These are phyloP conservation scores for Tiliqua scincoides DNA, from an alignment of 2,113 vertebrate species.

Conservation along the genomic window DNA sequence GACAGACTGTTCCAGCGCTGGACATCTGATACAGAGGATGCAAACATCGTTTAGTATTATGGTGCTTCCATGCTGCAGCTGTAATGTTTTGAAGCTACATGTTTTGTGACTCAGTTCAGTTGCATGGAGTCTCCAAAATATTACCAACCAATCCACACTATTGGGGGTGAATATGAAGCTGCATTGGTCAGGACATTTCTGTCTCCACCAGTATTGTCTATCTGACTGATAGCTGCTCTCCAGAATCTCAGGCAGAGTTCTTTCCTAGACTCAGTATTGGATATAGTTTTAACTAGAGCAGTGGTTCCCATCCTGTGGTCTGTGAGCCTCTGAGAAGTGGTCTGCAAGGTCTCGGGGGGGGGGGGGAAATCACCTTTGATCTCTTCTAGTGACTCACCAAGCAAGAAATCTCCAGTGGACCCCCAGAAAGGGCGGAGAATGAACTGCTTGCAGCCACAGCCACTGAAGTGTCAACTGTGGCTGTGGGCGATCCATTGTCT, in stretches of 20 bases:
- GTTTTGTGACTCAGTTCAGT: neutral
- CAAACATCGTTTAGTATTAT: neutral
- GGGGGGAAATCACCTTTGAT: too few relatives aligned
- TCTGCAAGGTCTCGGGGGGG: too few relatives aligned
- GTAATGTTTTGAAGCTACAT: neutral
- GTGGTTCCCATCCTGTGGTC: too few relatives aligned
- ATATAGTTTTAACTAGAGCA: neutral
- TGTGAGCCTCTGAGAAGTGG: too few relatives aligned
- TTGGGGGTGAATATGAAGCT: neutral
- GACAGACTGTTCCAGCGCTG: too few relatives aligned
- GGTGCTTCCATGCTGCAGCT: neutral
- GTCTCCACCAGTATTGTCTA: neutral
- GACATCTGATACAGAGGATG: neutral
- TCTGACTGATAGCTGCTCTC: neutral
- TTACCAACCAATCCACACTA: neutral
- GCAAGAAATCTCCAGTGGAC: too few relatives aligned
- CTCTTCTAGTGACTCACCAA: too few relatives aligned
- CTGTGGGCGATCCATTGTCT: too few relatives aligned
- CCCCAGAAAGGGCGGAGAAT: too few relatives aligned
- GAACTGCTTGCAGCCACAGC: too few relatives aligned
- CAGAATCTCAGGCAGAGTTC: neutral
- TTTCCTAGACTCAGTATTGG: neutral
- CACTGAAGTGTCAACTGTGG: too few relatives aligned
- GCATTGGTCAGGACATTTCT: neutral
- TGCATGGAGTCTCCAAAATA: neutral